Conservation (phyloP, 2,888 invertebrate genomes). For the Aphrophora alni region DNA sequence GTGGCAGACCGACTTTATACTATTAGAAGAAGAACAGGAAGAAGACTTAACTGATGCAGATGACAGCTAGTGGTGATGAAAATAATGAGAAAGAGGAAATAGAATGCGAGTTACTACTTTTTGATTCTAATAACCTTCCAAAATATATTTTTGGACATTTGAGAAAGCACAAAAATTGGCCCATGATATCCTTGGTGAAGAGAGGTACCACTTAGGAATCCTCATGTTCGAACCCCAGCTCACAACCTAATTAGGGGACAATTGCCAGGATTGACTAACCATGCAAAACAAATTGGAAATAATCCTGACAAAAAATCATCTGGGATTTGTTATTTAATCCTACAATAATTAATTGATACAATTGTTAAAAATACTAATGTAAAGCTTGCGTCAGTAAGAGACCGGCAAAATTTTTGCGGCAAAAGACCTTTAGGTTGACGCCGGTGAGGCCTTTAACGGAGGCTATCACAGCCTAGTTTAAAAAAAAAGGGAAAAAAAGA, state of each 20-base stretch:
- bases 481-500: no score
- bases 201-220: not conserved
- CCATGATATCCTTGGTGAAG: slow-evolving; percentile 12
- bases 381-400: not conserved
- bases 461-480: no score
- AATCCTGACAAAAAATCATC: not conserved
- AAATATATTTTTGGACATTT: not conserved
- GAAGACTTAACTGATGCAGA: no score
- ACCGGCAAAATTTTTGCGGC: no score
- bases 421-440: no score
- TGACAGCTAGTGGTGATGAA: no score
- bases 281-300: not conserved
- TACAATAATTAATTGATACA: not conserved
- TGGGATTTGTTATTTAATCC: not conserved
- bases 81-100: no score
- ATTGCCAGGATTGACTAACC: not conserved
- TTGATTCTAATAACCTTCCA: not conserved
- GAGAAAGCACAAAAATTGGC: not conserved
- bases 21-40: no score
- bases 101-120: no score
- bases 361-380: slow-evolving; percentile 15
- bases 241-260: not conserved
- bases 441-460: no score
- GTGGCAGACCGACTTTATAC: no score
- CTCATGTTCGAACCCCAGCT: no score